These are phyloP conservation scores for Chaenodraco wilsoni DNA, from an alignment of 2,797 vertebrate species.

Conservation along the genomic window DNA sequence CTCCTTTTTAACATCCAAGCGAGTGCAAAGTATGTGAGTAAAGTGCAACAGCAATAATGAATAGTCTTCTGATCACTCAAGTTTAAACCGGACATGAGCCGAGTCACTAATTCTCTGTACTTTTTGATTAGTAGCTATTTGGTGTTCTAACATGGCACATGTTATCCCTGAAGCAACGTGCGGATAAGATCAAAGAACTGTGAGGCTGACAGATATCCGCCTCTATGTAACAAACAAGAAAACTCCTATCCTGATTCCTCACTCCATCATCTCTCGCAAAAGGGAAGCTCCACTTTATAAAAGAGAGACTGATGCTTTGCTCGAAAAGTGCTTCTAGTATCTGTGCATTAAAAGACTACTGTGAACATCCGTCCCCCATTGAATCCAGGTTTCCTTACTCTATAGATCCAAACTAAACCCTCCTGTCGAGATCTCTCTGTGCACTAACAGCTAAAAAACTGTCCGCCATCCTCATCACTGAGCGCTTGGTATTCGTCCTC, in stretches of 20 bases:
- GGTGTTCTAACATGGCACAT: constrained; percentile 70
- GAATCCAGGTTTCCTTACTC: constrained; percentile 21
- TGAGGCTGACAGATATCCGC: constrained; percentile 12
- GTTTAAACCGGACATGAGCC: constrained; percentile 9
- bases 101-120: neutral
- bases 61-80: constrained; percentile 2
- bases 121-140: constrained; percentile 11
- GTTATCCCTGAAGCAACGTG: constrained; percentile 33
- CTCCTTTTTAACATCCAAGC: constrained; percentile 6
- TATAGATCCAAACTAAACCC: neutral
- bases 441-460: constrained; percentile 85
- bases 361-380: constrained; percentile 12
- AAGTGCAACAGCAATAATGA: constrained; percentile 29
- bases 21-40: constrained; percentile 7
- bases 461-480: constrained; percentile 86
- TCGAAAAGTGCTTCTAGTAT: constrained; percentile 28
- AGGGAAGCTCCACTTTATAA: neutral
- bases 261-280: constrained; percentile 1
- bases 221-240: constrained; percentile 14
- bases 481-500: constrained; percentile 84
- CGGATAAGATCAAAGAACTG: constrained; percentile 19
- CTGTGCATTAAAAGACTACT: constrained; percentile 20
- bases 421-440: neutral
- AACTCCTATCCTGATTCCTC: constrained; percentile 17
- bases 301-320: constrained; percentile 9